Base-by-base conservation (phyloP, 2,797 vertebrate species). In the Linurgus olivaceus region DNA sequence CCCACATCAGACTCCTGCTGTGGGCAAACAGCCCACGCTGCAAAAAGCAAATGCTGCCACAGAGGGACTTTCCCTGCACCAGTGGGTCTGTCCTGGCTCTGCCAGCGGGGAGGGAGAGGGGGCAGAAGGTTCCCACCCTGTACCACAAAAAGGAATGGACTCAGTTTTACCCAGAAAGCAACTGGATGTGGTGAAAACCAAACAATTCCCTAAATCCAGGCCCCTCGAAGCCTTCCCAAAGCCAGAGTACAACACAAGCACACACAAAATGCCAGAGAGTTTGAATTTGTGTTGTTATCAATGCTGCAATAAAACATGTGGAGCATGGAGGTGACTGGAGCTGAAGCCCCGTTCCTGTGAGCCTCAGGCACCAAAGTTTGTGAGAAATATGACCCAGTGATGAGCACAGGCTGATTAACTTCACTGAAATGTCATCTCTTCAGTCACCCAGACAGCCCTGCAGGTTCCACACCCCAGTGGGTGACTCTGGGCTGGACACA, bases 391-490 rank as follows among this genome's bases (percentile, higher is more conserved):
- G 3, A 28, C 13, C 50, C 54, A 29, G 38, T 11, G 26, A 40
- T 3, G 74, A 26, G 42, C 13, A 4, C 0, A 0, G 71, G 58
- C n/a, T 68, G 68, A 68, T 51, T 8, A 33, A 44, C 76, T 24
- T 15, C 83, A 18, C 44, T 3, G 20, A 31, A 55, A 29, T 10
- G 1, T 9, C 3, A 8, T 13, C 55, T 87, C 74, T 5, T 31
- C 28, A 9, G 40, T 13, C 72, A 86, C 40, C 63, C 72, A 9
- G 17, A 8, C 3, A 51, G 23, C 16, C 12, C 76, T 47, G 71
- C 11, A 5, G 18, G 7, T 7, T n/a, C 28, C 51, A 38, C 3
- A 5, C 14, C 20, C 59, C 0, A 0, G 33, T 7, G 8, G 11
- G 59, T 13, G 35, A 40, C n/a, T 67, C 63, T 52, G 20, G 23